Conservation (phyloP, 2,113 vertebrate genomes). For the Zootoca vivipara region DNA sequence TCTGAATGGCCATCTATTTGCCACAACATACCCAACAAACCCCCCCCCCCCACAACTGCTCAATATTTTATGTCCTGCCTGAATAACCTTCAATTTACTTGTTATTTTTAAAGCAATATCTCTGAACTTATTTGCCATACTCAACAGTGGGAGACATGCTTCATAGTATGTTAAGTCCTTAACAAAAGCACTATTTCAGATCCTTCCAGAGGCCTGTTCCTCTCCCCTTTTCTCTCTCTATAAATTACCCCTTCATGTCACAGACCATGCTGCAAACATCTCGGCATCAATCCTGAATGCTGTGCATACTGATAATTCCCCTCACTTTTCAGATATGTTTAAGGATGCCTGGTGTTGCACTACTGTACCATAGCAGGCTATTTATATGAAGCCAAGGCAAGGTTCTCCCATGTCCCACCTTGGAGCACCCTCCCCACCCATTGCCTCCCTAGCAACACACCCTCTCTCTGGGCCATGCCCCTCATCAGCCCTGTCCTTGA, state of each 20-base stretch:
- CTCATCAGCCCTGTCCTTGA: no score
- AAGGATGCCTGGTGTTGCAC: neutral
- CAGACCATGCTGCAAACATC: neutral
- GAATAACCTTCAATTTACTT: neutral
- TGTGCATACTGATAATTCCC: neutral
- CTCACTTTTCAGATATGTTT: neutral
- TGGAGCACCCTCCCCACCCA: neutral
- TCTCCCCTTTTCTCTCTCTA: no score
- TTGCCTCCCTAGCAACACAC: no score
- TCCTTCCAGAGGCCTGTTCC: neutral
- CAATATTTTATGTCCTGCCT: neutral
- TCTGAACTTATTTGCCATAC: neutral
- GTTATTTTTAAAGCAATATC: slow-evolving; percentile 25
- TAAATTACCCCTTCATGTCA: neutral
- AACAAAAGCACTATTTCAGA: neutral
- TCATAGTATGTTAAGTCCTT: neutral
- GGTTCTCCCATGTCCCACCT: neutral
- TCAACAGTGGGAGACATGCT: neutral
- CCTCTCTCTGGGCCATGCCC: no score
- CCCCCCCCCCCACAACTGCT: neutral
- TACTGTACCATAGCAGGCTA: neutral
- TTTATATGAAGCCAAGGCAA: neutral
- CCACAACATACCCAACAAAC: neutral
- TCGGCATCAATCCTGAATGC: neutral
- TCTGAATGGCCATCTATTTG: slow-evolving; percentile 26